Evolutionary conservation across 1,140 invertebrate species (phyloP), one percentile per base, ranked within the genome.

Genomic region (Palaemon carinicauda): DNA sequence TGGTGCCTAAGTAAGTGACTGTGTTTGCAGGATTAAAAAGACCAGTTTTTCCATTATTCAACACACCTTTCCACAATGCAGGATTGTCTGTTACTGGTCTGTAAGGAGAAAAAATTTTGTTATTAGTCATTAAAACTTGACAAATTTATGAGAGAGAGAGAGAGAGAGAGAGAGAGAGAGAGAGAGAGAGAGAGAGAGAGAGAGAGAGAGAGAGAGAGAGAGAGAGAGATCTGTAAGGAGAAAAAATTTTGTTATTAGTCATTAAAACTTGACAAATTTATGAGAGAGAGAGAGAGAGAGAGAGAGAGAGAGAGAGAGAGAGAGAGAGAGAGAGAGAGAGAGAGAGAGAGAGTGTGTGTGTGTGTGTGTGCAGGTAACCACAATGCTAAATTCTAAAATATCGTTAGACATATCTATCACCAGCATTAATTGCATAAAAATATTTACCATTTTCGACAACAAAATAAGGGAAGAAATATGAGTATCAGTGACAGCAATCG

Each of bases 1-100:
- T 96, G n/a, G 93, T 94, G 0, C 96, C 96, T 0, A 97, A 91
- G 91, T 97, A 97, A 0, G 96, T 94, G 41, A 98, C 96, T 14
- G 96, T 96, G 90, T 97, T 94, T n/a, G 94, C 94, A 12, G 97
- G 97, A 93, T 96, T 96, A 91, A 98, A 98, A 15, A 95, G 93
- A 0, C 97, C 97, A 12, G 95, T 96, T 92, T 97, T 97, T 0
- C 97, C 96, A 89, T 94, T 95, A 87, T 94, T 95, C 5, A 96
- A 91, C 7, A 96, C 95, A 5, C 97, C 97, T 91, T 96, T 96
- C 97, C 97, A 98, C 53, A 87, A 69, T 27, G 78, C 82, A 14
- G 82, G 80, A 60, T 90, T 88, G 82, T 90, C 90, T 21, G 88
- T 81, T 27, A 90, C 54, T 9, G 89, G 89, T 75, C 90, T 90